Evolutionary conservation across 2,888 invertebrate genomes (phyloP).

Genomic region (Stenichneumon culpator): DNA sequence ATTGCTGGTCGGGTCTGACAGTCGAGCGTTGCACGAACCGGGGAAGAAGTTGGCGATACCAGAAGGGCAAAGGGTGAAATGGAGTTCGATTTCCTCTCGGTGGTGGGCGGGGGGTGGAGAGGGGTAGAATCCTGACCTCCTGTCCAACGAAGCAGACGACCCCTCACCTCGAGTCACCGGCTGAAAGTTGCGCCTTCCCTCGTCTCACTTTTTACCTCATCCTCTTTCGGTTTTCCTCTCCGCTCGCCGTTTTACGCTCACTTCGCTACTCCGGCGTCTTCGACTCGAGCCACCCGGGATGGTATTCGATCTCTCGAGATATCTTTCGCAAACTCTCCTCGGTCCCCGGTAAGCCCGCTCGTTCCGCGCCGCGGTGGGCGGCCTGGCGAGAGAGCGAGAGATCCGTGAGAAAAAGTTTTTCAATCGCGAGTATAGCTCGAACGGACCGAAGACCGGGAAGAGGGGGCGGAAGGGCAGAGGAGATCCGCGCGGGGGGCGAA

Average conservation of each 20-base stretch:
- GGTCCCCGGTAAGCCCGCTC: conserved; percentile 59
- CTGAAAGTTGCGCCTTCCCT: conserved; percentile 47
- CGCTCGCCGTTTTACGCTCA: conserved; percentile 29
- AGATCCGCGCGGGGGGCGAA: conserved; percentile 8
- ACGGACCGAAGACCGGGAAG: not conserved
- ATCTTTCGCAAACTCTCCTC: conserved; percentile 70
- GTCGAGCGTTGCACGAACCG: not conserved
- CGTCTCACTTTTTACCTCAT: conserved; percentile 34
- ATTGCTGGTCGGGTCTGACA: not conserved
- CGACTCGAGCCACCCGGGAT: conserved; percentile 44
- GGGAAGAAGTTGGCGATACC: conserved; percentile 5
- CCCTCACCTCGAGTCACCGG: conserved; percentile 37
- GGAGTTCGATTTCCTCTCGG: conserved; percentile 63
- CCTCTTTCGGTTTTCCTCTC: conserved; percentile 39
- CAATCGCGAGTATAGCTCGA: conserved; percentile 75
- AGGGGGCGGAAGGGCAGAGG: not conserved
- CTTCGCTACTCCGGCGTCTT: conserved; percentile 53
- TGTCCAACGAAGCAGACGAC: conserved; percentile 44
- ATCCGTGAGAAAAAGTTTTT: conserved; percentile 78
- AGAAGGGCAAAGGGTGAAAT: conserved; percentile 55
- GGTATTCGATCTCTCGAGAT: conserved; percentile 74
- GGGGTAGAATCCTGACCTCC: conserved; percentile 49
- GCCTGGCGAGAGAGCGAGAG: conserved; percentile 1
- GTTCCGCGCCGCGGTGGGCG: conserved; percentile 53
- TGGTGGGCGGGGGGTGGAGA: conserved; percentile 18